Base-by-base conservation (phyloP, 2,888 invertebrate genomes). In the Meandrusa payeni region DNA sequence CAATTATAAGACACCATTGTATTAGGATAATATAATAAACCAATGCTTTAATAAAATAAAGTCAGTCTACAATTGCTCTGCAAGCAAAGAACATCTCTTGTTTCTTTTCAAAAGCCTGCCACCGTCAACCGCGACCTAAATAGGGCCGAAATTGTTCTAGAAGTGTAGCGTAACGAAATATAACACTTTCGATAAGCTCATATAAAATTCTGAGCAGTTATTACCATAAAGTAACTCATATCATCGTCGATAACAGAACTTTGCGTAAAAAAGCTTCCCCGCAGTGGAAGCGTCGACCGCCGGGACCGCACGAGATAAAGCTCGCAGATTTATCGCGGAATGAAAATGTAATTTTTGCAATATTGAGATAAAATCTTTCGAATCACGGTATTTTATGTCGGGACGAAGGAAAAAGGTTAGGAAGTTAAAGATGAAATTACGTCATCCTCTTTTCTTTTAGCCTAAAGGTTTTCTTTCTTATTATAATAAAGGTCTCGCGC, bases 311-410 rank as follows among this genome's bases (percentile, higher is more conserved):
- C 6, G 23, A 28, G 4, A 33, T 32, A 15, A 26, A 19, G 17
- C 12, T 4, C 24, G 5, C 17, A 32, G 40, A 40, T 32, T 32
- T 40, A 40, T 40, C 31, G 40, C 7, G 13, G 12, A 39, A 32
- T 31, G 19, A 40, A 40, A 29, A 31, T 19, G 32, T 32, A 26
- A 40, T 40, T 40, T 40, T 32, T 22, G 12, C 29, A 38, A 26
- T 32, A 19, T 23, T 12, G 23, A 31, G 23, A 32, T 40, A 31
- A 32, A 32, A 32, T 40, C 24, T 32, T 17, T 10, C 32, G 32
- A 31, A 40, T 40, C 40, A 40, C 19, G 31, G 2, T 5, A 11
- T 23, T 32, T 32, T 40, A 40, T 40, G 19, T 2, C 32, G 32
- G 19, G 11, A 11, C 5, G 26, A 9, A 13, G 27, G 3, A 6